Percentiles rank a stretch among this genome's conserved stretches.
phyloP scores from a whole-genome alignment of 1,140 invertebrate genomes.

The Lordiphosa stackelbergi region DNA sequence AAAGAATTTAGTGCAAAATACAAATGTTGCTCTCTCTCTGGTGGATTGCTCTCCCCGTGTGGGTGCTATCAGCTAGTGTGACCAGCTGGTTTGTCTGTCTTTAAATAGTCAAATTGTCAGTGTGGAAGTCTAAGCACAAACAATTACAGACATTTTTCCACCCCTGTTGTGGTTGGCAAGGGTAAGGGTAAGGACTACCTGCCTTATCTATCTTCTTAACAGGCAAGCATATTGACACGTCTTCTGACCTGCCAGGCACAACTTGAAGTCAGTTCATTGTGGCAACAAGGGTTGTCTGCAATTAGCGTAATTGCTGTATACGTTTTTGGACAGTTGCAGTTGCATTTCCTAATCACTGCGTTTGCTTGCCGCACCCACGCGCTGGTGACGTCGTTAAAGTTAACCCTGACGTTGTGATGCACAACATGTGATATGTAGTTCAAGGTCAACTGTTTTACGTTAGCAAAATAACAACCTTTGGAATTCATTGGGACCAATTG shows the following conservation, averaged over 20 bases:
- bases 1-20: too few species aligned
- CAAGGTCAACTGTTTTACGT: conserved; percentile 32
- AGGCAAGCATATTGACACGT: conserved; percentile 4
- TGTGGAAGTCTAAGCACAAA: conserved; percentile 14
- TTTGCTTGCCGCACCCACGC: conserved; percentile 31
- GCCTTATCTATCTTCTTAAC: conserved; percentile 26
- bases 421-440: conserved; percentile 32
- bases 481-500: too few species aligned
- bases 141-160: too few species aligned
- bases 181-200: conserved; percentile 7
- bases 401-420: conserved; percentile 12
- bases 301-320: conserved; percentile 57
- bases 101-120: conserved; percentile 29
- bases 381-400: conserved; percentile 48
- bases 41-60: conserved; percentile 2
- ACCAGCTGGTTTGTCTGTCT: conserved; percentile 18
- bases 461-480: too few species aligned
- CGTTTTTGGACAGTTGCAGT: conserved; percentile 12
- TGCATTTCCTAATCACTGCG: neutral
- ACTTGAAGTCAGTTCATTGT: conserved; percentile 9
- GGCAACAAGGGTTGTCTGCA: conserved; percentile 17
- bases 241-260: conserved; percentile 10
- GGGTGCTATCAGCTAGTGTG: conserved; percentile 19
- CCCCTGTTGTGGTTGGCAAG: too few species aligned
- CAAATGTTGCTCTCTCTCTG: too few species aligned